Evolutionary conservation across 1,140 invertebrate genomes (phyloP).

Genomic region (Zaprionus camerounensis): DNA sequence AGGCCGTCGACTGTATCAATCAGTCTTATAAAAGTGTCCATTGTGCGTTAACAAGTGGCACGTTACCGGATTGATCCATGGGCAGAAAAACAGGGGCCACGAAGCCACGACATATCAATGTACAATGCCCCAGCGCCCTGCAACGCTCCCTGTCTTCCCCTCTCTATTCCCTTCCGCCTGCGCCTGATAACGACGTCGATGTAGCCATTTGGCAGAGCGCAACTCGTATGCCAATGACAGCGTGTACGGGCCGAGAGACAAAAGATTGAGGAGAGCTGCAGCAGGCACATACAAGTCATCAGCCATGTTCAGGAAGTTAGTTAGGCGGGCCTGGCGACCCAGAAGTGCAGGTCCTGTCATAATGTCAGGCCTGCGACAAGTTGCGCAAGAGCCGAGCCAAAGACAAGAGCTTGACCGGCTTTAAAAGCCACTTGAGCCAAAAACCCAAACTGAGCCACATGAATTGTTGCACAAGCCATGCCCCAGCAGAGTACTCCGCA

Average conservation of each 20-base stretch:
- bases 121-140: slow-evolving; percentile 49
- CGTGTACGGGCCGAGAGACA: slow-evolving; percentile 60
- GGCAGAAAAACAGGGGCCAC: slow-evolving; percentile 40
- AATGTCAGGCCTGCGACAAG: slow-evolving; percentile 74
- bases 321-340: slow-evolving; percentile 63
- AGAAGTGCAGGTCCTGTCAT: slow-evolving; percentile 56
- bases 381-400: slow-evolving; percentile 54
- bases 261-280: slow-evolving; percentile 63
- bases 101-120: slow-evolving; percentile 63
- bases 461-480: slow-evolving; percentile 19
- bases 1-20: slow-evolving; percentile 59
- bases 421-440: slow-evolving; percentile 38
- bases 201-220: slow-evolving; percentile 58
- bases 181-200: slow-evolving; percentile 35
- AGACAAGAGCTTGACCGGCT: slow-evolving; percentile 11
- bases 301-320: slow-evolving; percentile 79
- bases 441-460: slow-evolving; percentile 19
- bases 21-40: slow-evolving; percentile 65
- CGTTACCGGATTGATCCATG: slow-evolving; percentile 68
- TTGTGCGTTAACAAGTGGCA: slow-evolving; percentile 80
- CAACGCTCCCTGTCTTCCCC: not conserved
- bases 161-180: slow-evolving; percentile 11
- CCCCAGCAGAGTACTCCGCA: slow-evolving; percentile 3
- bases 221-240: slow-evolving; percentile 66
- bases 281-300: slow-evolving; percentile 73